Conservation (phyloP, 2,797 vertebrate genomes). For the Thripadectes ignobilis region DNA sequence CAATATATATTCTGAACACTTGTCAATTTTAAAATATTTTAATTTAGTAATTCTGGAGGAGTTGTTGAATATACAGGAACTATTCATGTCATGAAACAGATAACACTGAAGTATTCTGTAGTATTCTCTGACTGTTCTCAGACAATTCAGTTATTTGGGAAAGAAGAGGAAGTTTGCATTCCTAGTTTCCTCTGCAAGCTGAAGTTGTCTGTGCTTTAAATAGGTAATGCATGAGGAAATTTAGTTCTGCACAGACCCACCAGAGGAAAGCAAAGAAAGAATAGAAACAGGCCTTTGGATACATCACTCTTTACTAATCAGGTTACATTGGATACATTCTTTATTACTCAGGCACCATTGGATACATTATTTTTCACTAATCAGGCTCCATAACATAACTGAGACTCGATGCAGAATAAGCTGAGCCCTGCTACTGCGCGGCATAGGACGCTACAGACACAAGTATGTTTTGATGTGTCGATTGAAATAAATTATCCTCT, state of each 20-base stretch:
- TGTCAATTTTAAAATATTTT: not conserved
- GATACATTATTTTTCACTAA: not conserved
- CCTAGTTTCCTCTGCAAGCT: not conserved
- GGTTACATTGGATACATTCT: not conserved
- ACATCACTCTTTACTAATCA: no score
- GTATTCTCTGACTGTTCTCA: not conserved
- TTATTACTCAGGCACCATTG: no score
- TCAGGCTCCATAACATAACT: not conserved
- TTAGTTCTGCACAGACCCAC: not conserved
- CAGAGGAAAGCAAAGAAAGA: not conserved
- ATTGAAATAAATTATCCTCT: not conserved
- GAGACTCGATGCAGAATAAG: not conserved
- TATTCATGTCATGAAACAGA: not conserved
- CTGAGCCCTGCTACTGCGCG: rapidly evolving
- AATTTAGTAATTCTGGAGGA: not conserved
- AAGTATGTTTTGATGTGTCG: rapidly evolving
- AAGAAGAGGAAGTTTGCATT: not conserved
- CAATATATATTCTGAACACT: not conserved
- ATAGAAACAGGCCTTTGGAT: not conserved
- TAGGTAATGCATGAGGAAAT: not conserved
- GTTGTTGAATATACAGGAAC: not conserved
- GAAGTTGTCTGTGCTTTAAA: not conserved
- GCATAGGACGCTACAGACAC: rapidly evolving
- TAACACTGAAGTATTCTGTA: not conserved
- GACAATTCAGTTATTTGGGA: not conserved